Conservation (phyloP, 2,888 invertebrate genomes). For the Nematopogon swammerdamellus region DNA sequence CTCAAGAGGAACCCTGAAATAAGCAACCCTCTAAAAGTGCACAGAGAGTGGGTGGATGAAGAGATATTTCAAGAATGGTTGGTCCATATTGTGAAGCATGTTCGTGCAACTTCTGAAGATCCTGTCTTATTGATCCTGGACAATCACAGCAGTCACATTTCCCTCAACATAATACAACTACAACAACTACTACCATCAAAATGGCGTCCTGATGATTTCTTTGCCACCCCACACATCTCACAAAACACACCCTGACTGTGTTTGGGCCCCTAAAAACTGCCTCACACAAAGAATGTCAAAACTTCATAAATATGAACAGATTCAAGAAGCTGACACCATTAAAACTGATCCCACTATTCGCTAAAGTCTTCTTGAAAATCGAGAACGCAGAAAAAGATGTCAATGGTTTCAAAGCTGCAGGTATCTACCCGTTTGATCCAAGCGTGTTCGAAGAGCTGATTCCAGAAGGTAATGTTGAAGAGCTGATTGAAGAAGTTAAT, state of each 20-base stretch:
- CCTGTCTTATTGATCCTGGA: constrained; percentile 5
- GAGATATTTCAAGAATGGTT: constrained; percentile 6
- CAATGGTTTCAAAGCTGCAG: neutral
- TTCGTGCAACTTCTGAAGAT: constrained; percentile 2
- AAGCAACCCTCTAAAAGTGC: too few relatives aligned
- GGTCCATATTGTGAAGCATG: neutral
- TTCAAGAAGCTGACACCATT: neutral
- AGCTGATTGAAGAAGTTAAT: neutral
- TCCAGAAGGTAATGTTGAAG: neutral
- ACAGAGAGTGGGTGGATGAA: neutral
- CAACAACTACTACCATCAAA: constrained; percentile 2
- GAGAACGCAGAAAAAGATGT: neutral
- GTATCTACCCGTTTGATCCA: neutral
- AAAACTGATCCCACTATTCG: neutral
- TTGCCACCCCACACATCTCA: constrained; percentile 5
- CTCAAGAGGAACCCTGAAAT: too few relatives aligned
- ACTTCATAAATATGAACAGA: constrained; percentile 1
- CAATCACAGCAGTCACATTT: constrained; percentile 5
- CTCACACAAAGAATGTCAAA: constrained; percentile 1
- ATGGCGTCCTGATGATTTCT: constrained; percentile 5
- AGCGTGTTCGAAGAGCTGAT: neutral
- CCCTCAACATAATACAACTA: too few relatives aligned
- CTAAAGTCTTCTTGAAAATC: neutral
- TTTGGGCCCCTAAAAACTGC: constrained; percentile 4
- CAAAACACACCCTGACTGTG: constrained; percentile 2